phyloP scores from a whole-genome alignment of 1,140 invertebrate genomes.

The Heliothis virescens region DNA sequence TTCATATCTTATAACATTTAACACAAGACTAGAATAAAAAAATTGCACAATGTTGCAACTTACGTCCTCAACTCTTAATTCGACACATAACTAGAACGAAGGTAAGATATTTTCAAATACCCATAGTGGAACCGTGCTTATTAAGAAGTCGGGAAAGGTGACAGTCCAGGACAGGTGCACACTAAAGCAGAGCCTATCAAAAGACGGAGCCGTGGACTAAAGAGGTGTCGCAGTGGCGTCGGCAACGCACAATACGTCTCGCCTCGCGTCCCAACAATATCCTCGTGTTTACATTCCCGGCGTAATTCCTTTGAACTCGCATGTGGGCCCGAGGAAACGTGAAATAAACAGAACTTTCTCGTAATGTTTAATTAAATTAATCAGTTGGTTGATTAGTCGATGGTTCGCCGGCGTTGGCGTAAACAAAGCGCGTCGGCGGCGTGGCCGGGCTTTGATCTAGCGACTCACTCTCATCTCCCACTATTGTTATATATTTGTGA shows the following conservation, averaged over 20 bases:
- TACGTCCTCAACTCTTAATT: no score
- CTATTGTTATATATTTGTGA: constrained; percentile 75
- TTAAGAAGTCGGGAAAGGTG: no score
- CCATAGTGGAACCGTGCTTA: no score
- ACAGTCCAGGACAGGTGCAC: neutral
- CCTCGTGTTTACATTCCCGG: constrained; percentile 78
- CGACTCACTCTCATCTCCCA: constrained; percentile 62
- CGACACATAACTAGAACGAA: no score
- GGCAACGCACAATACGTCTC: constrained; percentile 38
- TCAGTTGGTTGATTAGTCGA: constrained; percentile 84
- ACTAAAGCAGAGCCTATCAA: neutral
- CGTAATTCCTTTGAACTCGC: constrained; percentile 83
- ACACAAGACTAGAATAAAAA: no score
- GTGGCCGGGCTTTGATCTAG: constrained; percentile 77
- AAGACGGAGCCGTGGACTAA: neutral
- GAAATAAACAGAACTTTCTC: constrained; percentile 85
- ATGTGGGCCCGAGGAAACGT: constrained; percentile 85
- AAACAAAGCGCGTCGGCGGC: constrained; percentile 73
- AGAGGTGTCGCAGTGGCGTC: constrained; percentile 29
- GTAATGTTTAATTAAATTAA: constrained; percentile 86
- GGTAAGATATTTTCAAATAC: no score
- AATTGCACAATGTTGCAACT: no score
- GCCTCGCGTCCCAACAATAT: constrained; percentile 71
- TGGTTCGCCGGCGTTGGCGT: constrained; percentile 73
- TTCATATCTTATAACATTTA: no score